Base-by-base conservation (phyloP, 2,113 vertebrate species). In the Diglossa brunneiventris region DNA sequence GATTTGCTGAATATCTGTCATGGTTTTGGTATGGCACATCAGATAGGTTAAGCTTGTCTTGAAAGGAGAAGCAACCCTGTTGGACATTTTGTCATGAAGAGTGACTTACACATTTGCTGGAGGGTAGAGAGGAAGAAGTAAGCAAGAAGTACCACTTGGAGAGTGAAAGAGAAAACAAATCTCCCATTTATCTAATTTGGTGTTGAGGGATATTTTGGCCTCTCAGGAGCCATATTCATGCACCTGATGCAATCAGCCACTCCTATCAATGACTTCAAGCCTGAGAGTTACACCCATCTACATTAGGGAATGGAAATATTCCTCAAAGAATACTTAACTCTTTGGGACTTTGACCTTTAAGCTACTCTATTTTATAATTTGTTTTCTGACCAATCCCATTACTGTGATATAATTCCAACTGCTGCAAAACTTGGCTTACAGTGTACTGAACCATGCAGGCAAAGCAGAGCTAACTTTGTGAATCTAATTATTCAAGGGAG, bases 211-310 rank as follows among this genome's bases (percentile, higher is more conserved):
- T 75, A 47, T 26, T 95, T 68, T 47, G n/a, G 41, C 47, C 56
- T 84, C 82, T 39, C 2, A 6, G 22, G 87, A 56, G 67, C 58
- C 55, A 17, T 64, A 66, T n/a, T 83, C 27, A 79, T 28, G 49
- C 58, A 92, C 88, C 84, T 95, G 73, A 92, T 92, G 85, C 83
- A 97, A 89, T 75, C 78, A 93, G n/a, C 88, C 64, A 79, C 82
- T 90, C 82, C 81, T 49, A 61, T 66, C 58, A 69, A 10, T 94
- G 93, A 83, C 86, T 92, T 95, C 89, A 95, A 88, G 70, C 47
- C 39, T 55, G 21, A 88, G 53, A 55, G 87, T 90, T 93, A 95
- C 94, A 95, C 87, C 91, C 95, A 67, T 73, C 47, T 92, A 59
- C 87, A 47, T 70, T 69, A 93, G 89, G 27, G 63, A 30, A 83